Conservation (phyloP, 1,140 invertebrate species). For the Bilobella aurantiaca region DNA sequence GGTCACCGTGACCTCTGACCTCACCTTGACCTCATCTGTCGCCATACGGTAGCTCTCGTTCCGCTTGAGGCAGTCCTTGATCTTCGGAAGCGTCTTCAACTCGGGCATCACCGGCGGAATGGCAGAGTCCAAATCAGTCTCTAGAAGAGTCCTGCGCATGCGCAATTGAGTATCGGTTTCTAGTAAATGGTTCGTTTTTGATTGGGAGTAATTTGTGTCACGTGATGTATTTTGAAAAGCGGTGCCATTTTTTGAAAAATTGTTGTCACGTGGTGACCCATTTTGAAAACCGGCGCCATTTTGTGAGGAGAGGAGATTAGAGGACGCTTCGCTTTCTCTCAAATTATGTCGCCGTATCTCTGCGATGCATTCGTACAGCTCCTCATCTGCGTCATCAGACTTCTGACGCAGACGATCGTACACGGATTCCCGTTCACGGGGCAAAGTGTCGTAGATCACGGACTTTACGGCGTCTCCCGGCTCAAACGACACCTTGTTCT, state of each 20-base stretch:
- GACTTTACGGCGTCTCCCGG: constrained; percentile 62
- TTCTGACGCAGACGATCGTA: constrained; percentile 29
- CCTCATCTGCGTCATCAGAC: constrained; percentile 18
- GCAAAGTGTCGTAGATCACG: constrained; percentile 19
- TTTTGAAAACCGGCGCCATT: too few species aligned
- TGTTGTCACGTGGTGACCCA: too few species aligned
- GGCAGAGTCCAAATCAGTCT: constrained; percentile 34
- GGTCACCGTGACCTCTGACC: not conserved
- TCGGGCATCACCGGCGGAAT: constrained; percentile 35
- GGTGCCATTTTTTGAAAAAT: too few species aligned
- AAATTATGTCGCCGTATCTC: constrained; percentile 32
- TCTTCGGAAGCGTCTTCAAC: constrained; percentile 33
- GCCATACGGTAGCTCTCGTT: constrained; percentile 77
- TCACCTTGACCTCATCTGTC: constrained; percentile 37
- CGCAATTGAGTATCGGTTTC: too few species aligned
- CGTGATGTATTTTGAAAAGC: too few species aligned
- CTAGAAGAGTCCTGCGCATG: constrained; percentile 24
- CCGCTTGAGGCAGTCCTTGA: constrained; percentile 53
- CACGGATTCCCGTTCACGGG: constrained; percentile 29
- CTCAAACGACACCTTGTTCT: constrained; percentile 61
- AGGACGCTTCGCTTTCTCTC: constrained; percentile 28
- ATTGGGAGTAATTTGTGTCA: too few species aligned
- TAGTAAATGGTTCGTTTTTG: too few species aligned
- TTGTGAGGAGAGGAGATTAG: too few species aligned
- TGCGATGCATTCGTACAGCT: constrained; percentile 35